Percentiles rank a stretch among this genome's conserved stretches.
Evolutionary conservation across 2,888 invertebrate genomes (phyloP).

Genomic region (Philereme transversata): DNA sequence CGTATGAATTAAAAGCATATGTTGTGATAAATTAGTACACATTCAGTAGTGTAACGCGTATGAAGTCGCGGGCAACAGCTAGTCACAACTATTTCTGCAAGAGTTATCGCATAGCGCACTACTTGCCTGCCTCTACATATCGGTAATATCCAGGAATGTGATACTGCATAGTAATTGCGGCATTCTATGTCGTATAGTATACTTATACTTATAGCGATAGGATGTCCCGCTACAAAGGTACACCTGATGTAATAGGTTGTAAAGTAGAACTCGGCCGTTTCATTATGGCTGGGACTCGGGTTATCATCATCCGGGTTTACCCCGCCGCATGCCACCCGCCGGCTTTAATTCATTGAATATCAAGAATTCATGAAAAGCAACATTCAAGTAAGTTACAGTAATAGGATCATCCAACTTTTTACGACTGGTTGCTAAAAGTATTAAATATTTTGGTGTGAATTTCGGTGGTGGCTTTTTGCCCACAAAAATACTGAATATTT

Average conservation of each 20-base stretch:
- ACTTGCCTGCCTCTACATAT: no score
- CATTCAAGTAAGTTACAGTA: conserved; percentile 16
- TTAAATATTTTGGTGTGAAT: conserved; percentile 12
- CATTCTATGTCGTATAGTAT: no score
- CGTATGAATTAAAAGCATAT: no score
- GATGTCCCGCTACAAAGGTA: conserved; percentile 4
- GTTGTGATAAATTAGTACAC: no score
- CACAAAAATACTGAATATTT: neutral
- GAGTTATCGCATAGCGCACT: no score
- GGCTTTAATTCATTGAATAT: conserved; percentile 30
- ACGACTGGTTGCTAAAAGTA: conserved; percentile 13
- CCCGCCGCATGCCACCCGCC: conserved; percentile 3
- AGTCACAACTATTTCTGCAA: no score
- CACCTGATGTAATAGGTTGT: conserved; percentile 37
- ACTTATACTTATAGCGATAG: no score
- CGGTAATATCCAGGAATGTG: no score
- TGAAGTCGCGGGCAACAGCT: no score
- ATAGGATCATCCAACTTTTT: conserved; percentile 13
- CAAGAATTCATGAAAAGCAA: conserved; percentile 33
- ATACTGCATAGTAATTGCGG: no score
- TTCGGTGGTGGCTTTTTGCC: neutral
- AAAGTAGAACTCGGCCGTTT: conserved; percentile 38
- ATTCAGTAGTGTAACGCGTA: no score
- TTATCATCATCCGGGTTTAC: conserved; percentile 32
- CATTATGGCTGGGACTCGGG: conserved; percentile 32